Percentiles rank a stretch among this genome's conserved stretches.
Evolutionary conservation across 30 jellyfish, hydroid and myxozoan genomes (phyloP).

Genomic region (Hydra vulgaris): DNA sequence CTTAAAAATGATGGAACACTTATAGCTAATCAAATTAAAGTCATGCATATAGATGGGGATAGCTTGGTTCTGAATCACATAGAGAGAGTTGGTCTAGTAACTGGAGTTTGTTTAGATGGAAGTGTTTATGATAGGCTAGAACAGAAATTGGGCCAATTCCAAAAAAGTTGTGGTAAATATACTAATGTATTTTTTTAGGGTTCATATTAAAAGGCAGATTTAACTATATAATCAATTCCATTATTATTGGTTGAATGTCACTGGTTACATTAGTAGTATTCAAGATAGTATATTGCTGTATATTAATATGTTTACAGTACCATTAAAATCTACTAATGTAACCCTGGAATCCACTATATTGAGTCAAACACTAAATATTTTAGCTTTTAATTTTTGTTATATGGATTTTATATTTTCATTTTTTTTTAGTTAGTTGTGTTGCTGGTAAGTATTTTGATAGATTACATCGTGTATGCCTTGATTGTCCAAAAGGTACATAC

Average conservation of each 20-base stretch:
- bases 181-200: too few species aligned
- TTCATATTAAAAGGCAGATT: too few species aligned
- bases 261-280: too few species aligned
- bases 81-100: conserved; percentile 65
- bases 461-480: conserved; percentile 35
- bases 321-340: too few species aligned
- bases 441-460: conserved; percentile 74
- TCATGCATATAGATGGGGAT: conserved; percentile 57
- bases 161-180: conserved; percentile 59
- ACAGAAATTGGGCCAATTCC: conserved; percentile 13
- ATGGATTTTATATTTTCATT: too few species aligned
- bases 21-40: conserved; percentile 45
- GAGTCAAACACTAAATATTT: too few species aligned
- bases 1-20: conserved; percentile 22
- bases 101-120: conserved; percentile 79
- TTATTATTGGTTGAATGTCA: too few species aligned
- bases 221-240: too few species aligned
- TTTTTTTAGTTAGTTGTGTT: conserved; percentile 77
- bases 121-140: conserved; percentile 40
- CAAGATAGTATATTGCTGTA: too few species aligned
- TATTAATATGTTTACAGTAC: too few species aligned
- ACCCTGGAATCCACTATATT: too few species aligned
- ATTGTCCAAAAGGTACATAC: conserved; percentile 91
- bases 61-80: conserved; percentile 45
- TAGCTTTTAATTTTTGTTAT: too few species aligned